A percentile compares a stretch with the other conserved stretches of the same genome.
Evolutionary conservation across 2,797 vertebrate genomes (phyloP).

Genomic region (Myotis vivesi): DNA sequence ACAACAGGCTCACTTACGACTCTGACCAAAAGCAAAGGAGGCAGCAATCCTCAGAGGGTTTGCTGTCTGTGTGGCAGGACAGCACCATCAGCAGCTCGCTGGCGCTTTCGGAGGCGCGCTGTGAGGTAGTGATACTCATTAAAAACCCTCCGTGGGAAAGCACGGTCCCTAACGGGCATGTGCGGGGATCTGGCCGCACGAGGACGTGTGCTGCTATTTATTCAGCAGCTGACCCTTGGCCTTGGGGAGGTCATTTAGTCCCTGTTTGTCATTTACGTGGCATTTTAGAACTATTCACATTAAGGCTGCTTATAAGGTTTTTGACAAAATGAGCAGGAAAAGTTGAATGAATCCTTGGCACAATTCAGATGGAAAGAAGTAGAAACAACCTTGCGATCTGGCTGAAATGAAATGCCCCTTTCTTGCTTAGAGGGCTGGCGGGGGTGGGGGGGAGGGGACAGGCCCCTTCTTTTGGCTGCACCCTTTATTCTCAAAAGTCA

Average conservation of each 20-base stretch:
- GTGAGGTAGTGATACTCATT: constrained; percentile 71
- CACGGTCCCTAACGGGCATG: constrained; percentile 32
- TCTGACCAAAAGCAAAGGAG: background rate
- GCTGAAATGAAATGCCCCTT: background rate
- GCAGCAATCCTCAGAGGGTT: background rate
- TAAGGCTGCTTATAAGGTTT: constrained; percentile 49
- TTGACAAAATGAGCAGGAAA: constrained; percentile 57
- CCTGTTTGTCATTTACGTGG: constrained; percentile 7
- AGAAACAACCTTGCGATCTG: background rate
- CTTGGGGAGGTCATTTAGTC: constrained; percentile 59
- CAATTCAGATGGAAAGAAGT: constrained; percentile 20
- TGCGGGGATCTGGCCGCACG: background rate
- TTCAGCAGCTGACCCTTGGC: constrained; percentile 37
- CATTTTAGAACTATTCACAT: constrained; percentile 52
- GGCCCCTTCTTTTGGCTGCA: background rate
- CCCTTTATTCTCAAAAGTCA: background rate
- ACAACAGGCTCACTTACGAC: background rate
- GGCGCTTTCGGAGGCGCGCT: background rate
- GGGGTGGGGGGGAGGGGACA: too few relatives aligned
- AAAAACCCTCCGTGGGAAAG: constrained; percentile 44
- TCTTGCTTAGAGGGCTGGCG: background rate
- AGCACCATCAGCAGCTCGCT: constrained; percentile 1
- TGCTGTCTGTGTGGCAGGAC: background rate
- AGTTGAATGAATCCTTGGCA: constrained; percentile 36
- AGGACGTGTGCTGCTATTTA: background rate